Base-by-base conservation (phyloP, 2,888 invertebrate genomes). In the Cephonodes hylas region DNA sequence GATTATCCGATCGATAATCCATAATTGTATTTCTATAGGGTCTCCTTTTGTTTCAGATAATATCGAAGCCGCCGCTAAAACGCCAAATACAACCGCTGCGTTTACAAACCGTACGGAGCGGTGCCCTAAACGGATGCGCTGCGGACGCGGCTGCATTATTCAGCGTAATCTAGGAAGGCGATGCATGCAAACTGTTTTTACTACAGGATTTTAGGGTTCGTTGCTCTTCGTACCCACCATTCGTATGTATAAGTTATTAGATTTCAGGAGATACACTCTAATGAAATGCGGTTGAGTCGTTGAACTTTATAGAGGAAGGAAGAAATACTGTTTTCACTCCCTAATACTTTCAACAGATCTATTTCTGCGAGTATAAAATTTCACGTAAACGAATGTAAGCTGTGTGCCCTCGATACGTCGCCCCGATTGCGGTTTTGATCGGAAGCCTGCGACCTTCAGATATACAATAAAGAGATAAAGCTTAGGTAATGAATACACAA, bases 111-210 rank as follows among this genome's bases (percentile, higher is more conserved):
- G 53, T 59, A 57, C 42, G 66, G 67, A 60, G 61, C 61, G 58
- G 48, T 15, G 44, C 57, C 46, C 34, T 58, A 66, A 67, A 46
- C 68, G 66, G 75, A 74, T 70, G 75, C 69, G 68, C 34, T 31
- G 25, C 27, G 74, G 73, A 66, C 70, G 72, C 70, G 63, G 59
- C 69, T 88, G 85, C 84, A 88, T 88, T 81, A 88, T 88, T 86
- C 85, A 88, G 73, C 57, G 64, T 73, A 65, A 67, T 74, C 70
- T 79, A 75, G 83, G 84, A 83, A 84, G 83, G 79, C 78, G 74
- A 67, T 78, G 80, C 81, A 80, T 79, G 75, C 81, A 77, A 74
- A 78, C 69, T 48, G 60, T 65, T 53, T 64, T 59, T 62, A 42
- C 61, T 68, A 60, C 42, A 42, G 58, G 62, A 23, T 61, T 48